Evolutionary conservation across 2,113 vertebrate species (phyloP), one percentile per base, ranked within the genome.

Genomic region (Dascyllus trimaculatus): DNA sequence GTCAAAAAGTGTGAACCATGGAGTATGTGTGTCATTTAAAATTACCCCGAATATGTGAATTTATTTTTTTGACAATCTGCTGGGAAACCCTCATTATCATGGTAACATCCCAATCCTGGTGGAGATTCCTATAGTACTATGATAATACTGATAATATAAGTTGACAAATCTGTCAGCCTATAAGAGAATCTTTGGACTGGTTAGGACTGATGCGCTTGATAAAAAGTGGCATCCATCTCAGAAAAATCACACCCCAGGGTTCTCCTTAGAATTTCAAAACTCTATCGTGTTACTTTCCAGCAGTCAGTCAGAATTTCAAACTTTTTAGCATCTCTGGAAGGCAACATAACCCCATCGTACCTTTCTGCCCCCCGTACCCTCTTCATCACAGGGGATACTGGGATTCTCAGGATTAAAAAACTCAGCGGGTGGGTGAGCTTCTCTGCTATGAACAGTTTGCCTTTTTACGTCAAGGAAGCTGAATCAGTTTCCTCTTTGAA

Each of bases 331-430:
- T 54, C 2, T 68, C 59, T 48, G 2, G 11, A 66, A 59, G 22
- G 32, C 53, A 72, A 3, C n/a, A 48, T 67, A 48, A 69, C 24
- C 46, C 7, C 24, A 32, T 48, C 24, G 2, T 64, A 60, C 40
- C 43, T 74, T 46, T 65, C 54, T 63, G 14, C 22, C 45, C 1
- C 9, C 2, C 4, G 2, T 65, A 65, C 45, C 19, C 18, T 75
- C 35, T 66, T 78, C 25, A 43, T 68, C 69, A 59, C 59, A 29
- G 24, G 25, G 53, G 71, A 45, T 19, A 63, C 51, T 25, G 53
- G 64, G 53, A 66, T 74, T 71, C 29, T 70, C 40, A 9, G 81
- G 73, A 86, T 78, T 80, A 72, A 83, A 85, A 75, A 59, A 49
- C 11, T 49, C 74, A 81, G 75, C 61, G 1, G 84, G 67, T 75